phyloP scores from a whole-genome alignment of 2,113 vertebrate genomes.

The Probosciger aterrimus region DNA sequence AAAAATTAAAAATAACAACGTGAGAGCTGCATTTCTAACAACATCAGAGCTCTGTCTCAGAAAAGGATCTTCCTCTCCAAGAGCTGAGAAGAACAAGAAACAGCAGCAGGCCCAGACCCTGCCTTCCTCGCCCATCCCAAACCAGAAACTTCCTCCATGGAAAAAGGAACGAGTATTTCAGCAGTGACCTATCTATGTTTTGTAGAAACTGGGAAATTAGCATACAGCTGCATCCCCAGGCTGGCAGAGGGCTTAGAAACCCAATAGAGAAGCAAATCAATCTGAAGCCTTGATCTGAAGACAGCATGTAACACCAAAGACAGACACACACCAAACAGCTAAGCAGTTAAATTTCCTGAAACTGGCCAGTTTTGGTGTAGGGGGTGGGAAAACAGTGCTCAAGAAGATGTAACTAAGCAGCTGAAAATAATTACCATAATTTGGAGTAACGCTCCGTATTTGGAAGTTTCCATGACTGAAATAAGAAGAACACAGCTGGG shows the following conservation, averaged over 20 bases:
- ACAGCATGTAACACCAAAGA: not conserved
- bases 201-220: not conserved
- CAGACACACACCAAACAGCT: not conserved
- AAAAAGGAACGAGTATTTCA: not conserved
- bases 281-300: not conserved
- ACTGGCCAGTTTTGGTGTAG: not conserved
- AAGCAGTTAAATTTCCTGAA: not conserved
- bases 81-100: not conserved
- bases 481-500: not conserved
- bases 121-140: not conserved
- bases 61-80: not conserved
- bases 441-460: not conserved
- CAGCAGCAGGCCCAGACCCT: not conserved
- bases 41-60: not conserved
- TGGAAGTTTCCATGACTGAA: not conserved
- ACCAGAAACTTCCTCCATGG: not conserved
- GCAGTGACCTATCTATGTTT: not conserved
- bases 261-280: not conserved
- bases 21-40: conserved; percentile 5
- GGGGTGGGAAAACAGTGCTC: not conserved
- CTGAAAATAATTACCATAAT: not conserved
- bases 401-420: not conserved
- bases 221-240: conserved; percentile 42
- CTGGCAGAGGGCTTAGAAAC: not conserved
- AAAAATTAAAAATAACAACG: conserved; percentile 14